Evolutionary conservation across 92 coral and sea anemone genomes (phyloP).

Genomic region (Actinostola sp.): DNA sequence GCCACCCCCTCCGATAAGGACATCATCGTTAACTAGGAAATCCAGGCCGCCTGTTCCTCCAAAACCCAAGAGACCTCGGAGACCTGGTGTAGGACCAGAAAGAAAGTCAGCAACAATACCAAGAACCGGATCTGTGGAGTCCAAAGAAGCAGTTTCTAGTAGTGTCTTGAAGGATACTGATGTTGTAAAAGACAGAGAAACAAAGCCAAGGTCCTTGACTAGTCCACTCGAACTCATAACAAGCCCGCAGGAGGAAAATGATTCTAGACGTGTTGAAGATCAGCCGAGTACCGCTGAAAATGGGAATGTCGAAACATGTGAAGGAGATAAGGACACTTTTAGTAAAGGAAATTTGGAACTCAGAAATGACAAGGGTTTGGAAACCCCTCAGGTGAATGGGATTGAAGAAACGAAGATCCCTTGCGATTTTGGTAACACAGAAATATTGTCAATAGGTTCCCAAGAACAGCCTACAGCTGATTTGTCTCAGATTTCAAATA

Average conservation of each 20-base stretch:
- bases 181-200: not conserved
- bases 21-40: conserved; percentile 53
- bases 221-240: conserved; percentile 1
- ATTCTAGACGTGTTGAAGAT: not conserved
- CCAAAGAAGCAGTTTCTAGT: not conserved
- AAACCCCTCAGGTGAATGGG: not conserved
- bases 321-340: not conserved
- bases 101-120: conserved; percentile 32
- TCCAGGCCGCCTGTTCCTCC: conserved; percentile 72
- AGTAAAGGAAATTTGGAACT: not conserved
- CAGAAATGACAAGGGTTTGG: not conserved
- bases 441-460: not conserved
- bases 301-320: not conserved
- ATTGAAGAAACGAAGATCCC: not conserved
- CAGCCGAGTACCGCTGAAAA: not conserved
- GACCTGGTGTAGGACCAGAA: not conserved
- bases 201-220: not conserved
- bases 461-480: not conserved
- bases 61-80: conserved; percentile 48
- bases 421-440: not conserved
- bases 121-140: conserved; percentile 18
- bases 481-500: not conserved
- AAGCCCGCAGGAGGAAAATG: not conserved
- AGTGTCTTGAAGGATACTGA: not conserved
- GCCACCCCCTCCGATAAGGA: conserved; percentile 48